Percentiles rank a stretch among this genome's conserved stretches.
These are phyloP conservation scores for Catocala sponsa DNA, from an alignment of 2,888 invertebrate species.

Conservation along the genomic window DNA sequence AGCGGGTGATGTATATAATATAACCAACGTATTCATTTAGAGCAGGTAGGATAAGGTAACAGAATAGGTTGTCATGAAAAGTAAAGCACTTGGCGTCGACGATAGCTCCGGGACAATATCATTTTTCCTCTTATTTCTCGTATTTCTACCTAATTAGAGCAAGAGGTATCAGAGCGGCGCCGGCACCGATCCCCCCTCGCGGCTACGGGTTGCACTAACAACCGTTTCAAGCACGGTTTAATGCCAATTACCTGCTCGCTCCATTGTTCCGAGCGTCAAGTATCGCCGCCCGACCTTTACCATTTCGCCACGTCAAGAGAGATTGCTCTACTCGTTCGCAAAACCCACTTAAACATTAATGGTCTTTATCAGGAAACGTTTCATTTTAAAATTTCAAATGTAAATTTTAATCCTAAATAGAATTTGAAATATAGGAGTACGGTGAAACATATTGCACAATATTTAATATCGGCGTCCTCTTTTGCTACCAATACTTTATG, in stretches of 20 bases:
- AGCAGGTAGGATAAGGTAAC: not conserved
- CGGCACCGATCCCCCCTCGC: conserved; percentile 45
- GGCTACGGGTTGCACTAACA: conserved; percentile 67
- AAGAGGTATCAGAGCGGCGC: conserved; percentile 48
- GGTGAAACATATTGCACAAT: conserved; percentile 50
- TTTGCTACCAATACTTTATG: conserved; percentile 67
- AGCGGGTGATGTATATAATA: too few species aligned
- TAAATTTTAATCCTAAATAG: conserved; percentile 27
- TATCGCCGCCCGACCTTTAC: conserved; percentile 56
- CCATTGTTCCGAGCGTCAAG: conserved; percentile 73
- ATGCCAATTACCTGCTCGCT: conserved; percentile 78
- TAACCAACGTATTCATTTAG: not conserved
- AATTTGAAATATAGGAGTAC: conserved; percentile 38
- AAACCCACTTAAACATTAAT: conserved; percentile 48
- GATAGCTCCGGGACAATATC: conserved; percentile 42
- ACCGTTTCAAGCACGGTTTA: conserved; percentile 71
- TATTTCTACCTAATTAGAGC: conserved; percentile 76
- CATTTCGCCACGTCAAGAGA: conserved; percentile 49
- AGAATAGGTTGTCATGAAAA: conserved; percentile 17
- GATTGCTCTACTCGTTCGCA: conserved; percentile 53
- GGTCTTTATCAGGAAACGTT: conserved; percentile 27
- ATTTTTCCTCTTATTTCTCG: conserved; percentile 61
- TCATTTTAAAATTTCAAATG: conserved; percentile 29
- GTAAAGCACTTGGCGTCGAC: conserved; percentile 24
- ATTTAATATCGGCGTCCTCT: conserved; percentile 70